A percentile compares a stretch with the other conserved stretches of the same genome.
Conservation (phyloP, 2,797 vertebrate genomes). For the Eurystomus glaucurus region DNA sequence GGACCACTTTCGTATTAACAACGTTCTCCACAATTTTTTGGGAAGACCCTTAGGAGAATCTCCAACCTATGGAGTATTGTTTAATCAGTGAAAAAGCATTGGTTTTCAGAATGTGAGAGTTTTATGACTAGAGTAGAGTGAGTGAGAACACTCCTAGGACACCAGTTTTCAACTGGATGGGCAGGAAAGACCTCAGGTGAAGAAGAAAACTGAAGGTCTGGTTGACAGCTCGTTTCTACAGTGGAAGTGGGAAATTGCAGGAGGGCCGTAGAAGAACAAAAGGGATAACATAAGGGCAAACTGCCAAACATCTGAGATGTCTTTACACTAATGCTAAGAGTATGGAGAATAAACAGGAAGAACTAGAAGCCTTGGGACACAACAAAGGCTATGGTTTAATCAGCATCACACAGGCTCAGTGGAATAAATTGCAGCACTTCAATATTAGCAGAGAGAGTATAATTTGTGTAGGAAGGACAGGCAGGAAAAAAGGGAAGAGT, state of each 20-base stretch:
- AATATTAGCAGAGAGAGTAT: conserved; percentile 25
- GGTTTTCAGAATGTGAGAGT: not conserved
- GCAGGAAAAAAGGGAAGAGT: not conserved
- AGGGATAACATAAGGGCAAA: conserved; percentile 56
- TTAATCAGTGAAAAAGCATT: not conserved
- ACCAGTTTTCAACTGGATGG: not conserved
- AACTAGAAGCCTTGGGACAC: conserved; percentile 55
- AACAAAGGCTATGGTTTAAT: conserved; percentile 56
- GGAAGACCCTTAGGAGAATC: not conserved
- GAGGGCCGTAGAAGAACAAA: conserved; percentile 19
- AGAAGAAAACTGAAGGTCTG: conserved; percentile 21
- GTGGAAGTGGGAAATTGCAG: conserved; percentile 51
- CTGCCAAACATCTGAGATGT: conserved; percentile 74
- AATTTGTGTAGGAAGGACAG: conserved; percentile 29
- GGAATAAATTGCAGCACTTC: conserved; percentile 33
- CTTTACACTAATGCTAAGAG: conserved; percentile 56
- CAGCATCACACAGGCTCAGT: conserved; percentile 13
- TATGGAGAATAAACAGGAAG: conserved; percentile 76
- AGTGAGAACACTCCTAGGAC: conserved; percentile 7
- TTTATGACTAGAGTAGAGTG: not conserved
- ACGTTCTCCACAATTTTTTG: not conserved
- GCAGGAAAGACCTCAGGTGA: conserved; percentile 36
- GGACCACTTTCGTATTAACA: not conserved
- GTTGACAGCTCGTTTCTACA: conserved; percentile 11
- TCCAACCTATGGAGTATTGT: not conserved